phyloP scores from a whole-genome alignment of 2,113 vertebrate species.

The Cynoglossus semilaevis region DNA sequence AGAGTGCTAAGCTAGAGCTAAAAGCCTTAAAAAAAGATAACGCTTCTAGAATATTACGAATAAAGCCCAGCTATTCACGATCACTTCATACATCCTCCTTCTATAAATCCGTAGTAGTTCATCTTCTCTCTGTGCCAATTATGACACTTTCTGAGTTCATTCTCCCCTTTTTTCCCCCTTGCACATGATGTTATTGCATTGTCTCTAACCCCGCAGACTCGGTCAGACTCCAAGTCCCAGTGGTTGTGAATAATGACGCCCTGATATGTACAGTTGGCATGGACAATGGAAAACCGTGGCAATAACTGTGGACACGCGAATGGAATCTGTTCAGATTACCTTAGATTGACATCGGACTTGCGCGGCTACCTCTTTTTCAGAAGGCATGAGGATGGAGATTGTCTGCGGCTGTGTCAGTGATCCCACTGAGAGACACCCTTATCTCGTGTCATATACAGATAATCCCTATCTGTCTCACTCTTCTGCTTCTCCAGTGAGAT shows the following conservation, averaged over 20 bases:
- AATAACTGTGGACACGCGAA: constrained; percentile 77
- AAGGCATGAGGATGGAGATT: constrained; percentile 47
- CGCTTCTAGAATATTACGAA: constrained; percentile 66
- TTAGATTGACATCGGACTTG: constrained; percentile 81
- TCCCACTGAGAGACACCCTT: constrained; percentile 79
- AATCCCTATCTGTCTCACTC: constrained; percentile 77
- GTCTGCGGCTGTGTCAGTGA: constrained; percentile 78
- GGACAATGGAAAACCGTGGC: constrained; percentile 64
- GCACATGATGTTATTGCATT: constrained; percentile 56
- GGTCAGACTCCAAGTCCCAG: constrained; percentile 54
- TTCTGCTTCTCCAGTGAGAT: constrained; percentile 69
- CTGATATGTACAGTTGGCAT: constrained; percentile 61
- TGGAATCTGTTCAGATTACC: constrained; percentile 84
- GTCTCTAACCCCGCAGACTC: constrained; percentile 51
- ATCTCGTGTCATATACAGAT: constrained; percentile 83
- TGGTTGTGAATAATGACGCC: constrained; percentile 53
- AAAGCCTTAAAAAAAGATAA: constrained; percentile 57
- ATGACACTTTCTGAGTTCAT: constrained; percentile 60
- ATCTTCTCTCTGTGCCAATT: constrained; percentile 55
- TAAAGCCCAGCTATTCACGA: constrained; percentile 67
- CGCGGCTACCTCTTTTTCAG: constrained; percentile 82
- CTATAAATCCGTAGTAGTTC: constrained; percentile 60
- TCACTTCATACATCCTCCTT: constrained; percentile 59
- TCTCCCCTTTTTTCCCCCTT: constrained; percentile 32
- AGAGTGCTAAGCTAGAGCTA: constrained; percentile 37